These are phyloP conservation scores for Microcebus griseorufus DNA, from an alignment of 2,113 vertebrate species.

Conservation along the genomic window DNA sequence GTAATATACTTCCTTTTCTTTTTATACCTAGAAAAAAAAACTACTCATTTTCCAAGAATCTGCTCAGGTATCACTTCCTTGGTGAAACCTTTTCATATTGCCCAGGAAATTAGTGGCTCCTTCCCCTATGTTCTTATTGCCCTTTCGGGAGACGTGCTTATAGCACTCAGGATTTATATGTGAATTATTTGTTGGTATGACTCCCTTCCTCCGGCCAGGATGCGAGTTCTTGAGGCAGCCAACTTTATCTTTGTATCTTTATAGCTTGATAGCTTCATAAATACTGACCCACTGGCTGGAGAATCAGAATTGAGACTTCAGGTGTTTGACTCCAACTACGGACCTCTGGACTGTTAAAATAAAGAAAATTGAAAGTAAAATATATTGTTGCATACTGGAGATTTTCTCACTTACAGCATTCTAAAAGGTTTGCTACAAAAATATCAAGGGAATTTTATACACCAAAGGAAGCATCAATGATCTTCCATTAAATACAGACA, in stretches of 20 bases:
- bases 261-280: not conserved
- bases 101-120: not conserved
- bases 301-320: not conserved
- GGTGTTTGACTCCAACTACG: not conserved
- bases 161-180: not conserved
- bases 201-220: not conserved
- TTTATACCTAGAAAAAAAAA: not conserved
- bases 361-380: conserved; percentile 4
- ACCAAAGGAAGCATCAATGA: not conserved
- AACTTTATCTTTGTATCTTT: not conserved
- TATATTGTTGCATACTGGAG: not conserved
- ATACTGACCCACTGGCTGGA: not conserved
- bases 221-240: not conserved
- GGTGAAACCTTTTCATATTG: not conserved
- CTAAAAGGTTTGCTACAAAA: not conserved
- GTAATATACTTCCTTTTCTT: not conserved
- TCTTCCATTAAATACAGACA: not conserved
- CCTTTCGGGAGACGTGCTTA: not conserved
- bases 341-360: not conserved
- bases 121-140: not conserved
- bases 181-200: not conserved
- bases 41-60: not conserved
- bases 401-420: conserved; percentile 11
- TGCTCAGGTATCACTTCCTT: not conserved
- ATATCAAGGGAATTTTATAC: not conserved